These are phyloP conservation scores for Paratrypauchen microcephalus DNA, from an alignment of 2,797 vertebrate species.

Conservation along the genomic window DNA sequence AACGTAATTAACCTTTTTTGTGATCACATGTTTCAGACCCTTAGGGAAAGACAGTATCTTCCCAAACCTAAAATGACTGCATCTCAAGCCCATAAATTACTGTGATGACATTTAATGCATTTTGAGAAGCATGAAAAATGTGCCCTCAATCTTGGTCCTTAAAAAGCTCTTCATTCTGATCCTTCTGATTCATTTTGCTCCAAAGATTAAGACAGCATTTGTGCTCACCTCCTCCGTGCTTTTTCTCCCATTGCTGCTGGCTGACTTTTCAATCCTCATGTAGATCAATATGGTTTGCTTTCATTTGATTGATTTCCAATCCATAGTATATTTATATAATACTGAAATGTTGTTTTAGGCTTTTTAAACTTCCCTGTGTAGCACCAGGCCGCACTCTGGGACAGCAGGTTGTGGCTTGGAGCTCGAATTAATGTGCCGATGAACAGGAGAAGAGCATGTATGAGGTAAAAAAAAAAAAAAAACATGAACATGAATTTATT, in stretches of 20 bases:
- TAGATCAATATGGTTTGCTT: conserved; percentile 14
- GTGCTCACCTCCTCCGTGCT: conserved; percentile 10
- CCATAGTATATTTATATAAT: not conserved
- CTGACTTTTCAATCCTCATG: conserved; percentile 12
- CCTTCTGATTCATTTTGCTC: not conserved
- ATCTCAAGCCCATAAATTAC: not conserved
- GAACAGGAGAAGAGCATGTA: conserved; percentile 17
- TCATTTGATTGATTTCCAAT: not conserved
- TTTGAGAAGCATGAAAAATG: conserved; percentile 3
- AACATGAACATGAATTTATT: not conserved
- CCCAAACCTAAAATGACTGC: not conserved
- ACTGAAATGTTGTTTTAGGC: not conserved
- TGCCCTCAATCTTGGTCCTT: not conserved
- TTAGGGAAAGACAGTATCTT: not conserved
- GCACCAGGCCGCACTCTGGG: not conserved
- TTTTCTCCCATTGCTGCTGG: conserved; percentile 1
- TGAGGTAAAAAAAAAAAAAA: conserved; percentile 8
- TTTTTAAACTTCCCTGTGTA: conserved; percentile 18
- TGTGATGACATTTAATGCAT: not conserved
- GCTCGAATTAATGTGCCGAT: not conserved
- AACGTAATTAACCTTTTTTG: too few relatives aligned
- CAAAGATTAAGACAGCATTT: conserved; percentile 8
- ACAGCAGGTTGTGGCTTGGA: conserved; percentile 9
- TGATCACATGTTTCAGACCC: too few relatives aligned
- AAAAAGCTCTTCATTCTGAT: not conserved